Percentiles rank a stretch among this genome's conserved stretches.
These are phyloP conservation scores for Gymnoscelis rufifasciata DNA, from an alignment of 2,888 invertebrate genomes.

Conservation along the genomic window DNA sequence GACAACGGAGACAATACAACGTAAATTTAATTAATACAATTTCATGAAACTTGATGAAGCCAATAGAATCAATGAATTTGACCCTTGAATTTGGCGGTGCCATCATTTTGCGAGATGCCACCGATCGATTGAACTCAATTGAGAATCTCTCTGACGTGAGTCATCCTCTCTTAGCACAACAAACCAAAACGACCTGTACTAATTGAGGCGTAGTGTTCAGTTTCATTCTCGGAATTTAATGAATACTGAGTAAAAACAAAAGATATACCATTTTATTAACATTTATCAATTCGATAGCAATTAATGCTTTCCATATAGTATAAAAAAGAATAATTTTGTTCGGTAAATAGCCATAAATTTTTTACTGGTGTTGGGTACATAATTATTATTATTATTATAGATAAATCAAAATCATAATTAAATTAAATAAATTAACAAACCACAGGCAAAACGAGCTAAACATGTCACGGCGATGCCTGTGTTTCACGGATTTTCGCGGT, in stretches of 20 bases:
- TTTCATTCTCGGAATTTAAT: conserved; percentile 19
- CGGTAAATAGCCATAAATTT: too few relatives aligned
- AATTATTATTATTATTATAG: too few relatives aligned
- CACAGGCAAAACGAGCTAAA: too few relatives aligned
- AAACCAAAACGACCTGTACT: conserved; percentile 20
- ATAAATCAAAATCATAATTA: too few relatives aligned
- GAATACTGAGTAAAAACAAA: not conserved
- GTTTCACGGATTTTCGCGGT: too few relatives aligned
- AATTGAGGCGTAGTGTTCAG: conserved; percentile 15
- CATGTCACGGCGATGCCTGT: too few relatives aligned
- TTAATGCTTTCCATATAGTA: not conserved
- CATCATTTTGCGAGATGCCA: conserved; percentile 35
- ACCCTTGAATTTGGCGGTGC: conserved; percentile 43
- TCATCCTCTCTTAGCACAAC: conserved; percentile 33
- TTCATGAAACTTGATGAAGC: conserved; percentile 35
- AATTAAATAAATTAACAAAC: too few relatives aligned
- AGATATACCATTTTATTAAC: not conserved
- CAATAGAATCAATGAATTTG: conserved; percentile 49
- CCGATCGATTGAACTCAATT: conserved; percentile 58
- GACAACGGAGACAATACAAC: conserved; percentile 17
- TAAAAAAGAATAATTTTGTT: too few relatives aligned
- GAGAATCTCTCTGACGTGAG: conserved; percentile 37
- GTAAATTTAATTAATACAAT: conserved; percentile 26
- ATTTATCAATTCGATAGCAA: not conserved
- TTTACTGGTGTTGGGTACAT: too few relatives aligned